Conservation (phyloP, 2,888 invertebrate species). For the Pardosa pseudoannulata region DNA sequence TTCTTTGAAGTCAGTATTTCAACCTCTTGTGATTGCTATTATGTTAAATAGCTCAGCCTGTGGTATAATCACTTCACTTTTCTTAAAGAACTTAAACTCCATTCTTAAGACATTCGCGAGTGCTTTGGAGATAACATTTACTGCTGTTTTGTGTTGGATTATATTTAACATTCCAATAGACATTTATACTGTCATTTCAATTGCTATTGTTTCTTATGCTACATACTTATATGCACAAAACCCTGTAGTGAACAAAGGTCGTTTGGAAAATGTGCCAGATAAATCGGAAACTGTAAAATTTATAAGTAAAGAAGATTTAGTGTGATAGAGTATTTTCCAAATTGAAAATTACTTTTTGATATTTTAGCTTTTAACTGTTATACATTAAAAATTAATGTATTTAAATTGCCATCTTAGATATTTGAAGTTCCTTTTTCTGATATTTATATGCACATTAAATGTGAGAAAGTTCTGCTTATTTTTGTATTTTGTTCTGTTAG, state of each 20-base stretch:
- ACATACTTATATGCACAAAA: conserved; percentile 92
- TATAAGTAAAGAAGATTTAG: conserved; percentile 14
- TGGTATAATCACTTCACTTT: conserved; percentile 95
- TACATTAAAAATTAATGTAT: too few species aligned
- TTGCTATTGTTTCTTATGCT: conserved; percentile 88
- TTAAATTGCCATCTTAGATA: too few species aligned
- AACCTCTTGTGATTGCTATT: conserved; percentile 85
- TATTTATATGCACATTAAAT: too few species aligned
- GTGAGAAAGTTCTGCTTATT: too few species aligned
- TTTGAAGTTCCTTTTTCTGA: too few species aligned
- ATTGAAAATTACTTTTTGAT: too few species aligned
- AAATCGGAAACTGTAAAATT: conserved; percentile 32
- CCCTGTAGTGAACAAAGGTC: conserved; percentile 83
- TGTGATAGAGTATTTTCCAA: conserved; percentile 12
- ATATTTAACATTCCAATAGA: conserved; percentile 91
- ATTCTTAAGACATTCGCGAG: conserved; percentile 97
- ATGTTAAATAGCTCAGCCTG: conserved; percentile 92
- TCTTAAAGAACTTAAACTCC: conserved; percentile 93
- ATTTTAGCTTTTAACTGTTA: too few species aligned
- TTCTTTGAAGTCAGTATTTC: conserved; percentile 66
- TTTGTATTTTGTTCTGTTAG: too few species aligned
- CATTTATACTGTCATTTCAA: conserved; percentile 87
- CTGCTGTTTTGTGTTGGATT: conserved; percentile 89
- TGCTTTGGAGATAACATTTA: conserved; percentile 92
- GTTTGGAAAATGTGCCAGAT: neutral